Evolutionary conservation across 1,140 invertebrate genomes (phyloP).

Genomic region (Drosophila subobscura): DNA sequence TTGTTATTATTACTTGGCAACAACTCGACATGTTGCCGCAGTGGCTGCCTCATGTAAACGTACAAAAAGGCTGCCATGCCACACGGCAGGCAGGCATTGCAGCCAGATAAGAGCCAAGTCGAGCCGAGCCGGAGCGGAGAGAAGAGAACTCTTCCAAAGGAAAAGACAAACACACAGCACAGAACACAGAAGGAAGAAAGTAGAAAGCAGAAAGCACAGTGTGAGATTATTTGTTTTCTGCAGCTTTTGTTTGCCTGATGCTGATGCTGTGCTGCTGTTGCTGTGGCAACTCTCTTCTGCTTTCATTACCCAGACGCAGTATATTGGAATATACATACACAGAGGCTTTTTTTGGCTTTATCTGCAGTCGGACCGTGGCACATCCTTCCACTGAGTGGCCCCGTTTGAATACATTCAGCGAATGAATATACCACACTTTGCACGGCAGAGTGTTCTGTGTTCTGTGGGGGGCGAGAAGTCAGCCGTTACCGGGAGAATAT

Average conservation of each 20-base stretch:
- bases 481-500: slow-evolving; percentile 26
- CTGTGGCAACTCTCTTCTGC: slow-evolving; percentile 28
- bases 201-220: slow-evolving; percentile 42
- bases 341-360: slow-evolving; percentile 22
- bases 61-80: slow-evolving; percentile 33
- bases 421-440: slow-evolving; percentile 20
- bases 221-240: slow-evolving; percentile 73
- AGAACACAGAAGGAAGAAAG: slow-evolving; percentile 29
- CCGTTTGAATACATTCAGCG: slow-evolving; percentile 22
- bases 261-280: slow-evolving; percentile 6
- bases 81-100: slow-evolving; percentile 41
- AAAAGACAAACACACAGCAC: slow-evolving; percentile 50
- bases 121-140: neutral
- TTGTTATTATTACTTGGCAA: slow-evolving; percentile 77
- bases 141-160: slow-evolving; percentile 27
- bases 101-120: slow-evolving; percentile 56
- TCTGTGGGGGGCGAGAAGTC: slow-evolving; percentile 18
- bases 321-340: neutral
- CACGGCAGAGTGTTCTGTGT: neutral
- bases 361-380: slow-evolving; percentile 48
- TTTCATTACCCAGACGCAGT: slow-evolving; percentile 27
- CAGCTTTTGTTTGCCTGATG: slow-evolving; percentile 69
- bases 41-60: slow-evolving; percentile 57
- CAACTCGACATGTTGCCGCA: slow-evolving; percentile 77
- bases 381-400: slow-evolving; percentile 32